Conservation (phyloP, 1,140 invertebrate genomes). For the Zaprionus kolodkinae region DNA sequence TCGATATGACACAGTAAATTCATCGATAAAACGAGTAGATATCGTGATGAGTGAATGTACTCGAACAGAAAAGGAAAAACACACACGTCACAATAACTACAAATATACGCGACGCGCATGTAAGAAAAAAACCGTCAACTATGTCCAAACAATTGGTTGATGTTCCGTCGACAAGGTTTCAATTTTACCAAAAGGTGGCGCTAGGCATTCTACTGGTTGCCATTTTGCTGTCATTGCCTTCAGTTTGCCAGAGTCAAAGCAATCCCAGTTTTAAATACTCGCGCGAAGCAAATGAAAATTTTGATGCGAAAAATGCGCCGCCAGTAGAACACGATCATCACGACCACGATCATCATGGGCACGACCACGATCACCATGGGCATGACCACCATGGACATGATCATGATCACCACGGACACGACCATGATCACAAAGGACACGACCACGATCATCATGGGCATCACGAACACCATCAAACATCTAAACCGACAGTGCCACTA, state of each 20-base stretch:
- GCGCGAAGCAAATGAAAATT: constrained; percentile 87
- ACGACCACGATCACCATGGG: constrained; percentile 21
- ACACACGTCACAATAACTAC: constrained; percentile 70
- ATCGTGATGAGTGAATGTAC: constrained; percentile 8
- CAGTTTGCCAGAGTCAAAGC: constrained; percentile 65
- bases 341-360: constrained; percentile 70
- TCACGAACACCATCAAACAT: constrained; percentile 30
- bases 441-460: constrained; percentile 25
- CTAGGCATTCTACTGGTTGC: constrained; percentile 56
- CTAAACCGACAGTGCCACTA: constrained; percentile 39
- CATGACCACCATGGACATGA: constrained; percentile 56
- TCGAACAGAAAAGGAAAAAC: constrained; percentile 49
- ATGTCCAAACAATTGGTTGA: constrained; percentile 67
- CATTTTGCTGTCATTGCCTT: constrained; percentile 67
- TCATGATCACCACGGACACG: constrained; percentile 43
- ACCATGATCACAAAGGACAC: constrained; percentile 31
- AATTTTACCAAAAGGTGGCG: constrained; percentile 63
- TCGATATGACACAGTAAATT: not conserved
- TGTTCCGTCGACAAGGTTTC: constrained; percentile 48
- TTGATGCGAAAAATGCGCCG: constrained; percentile 58
- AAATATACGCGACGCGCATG: constrained; percentile 33
- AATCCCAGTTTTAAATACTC: constrained; percentile 90
- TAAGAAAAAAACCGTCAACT: constrained; percentile 6
- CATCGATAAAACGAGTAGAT: constrained; percentile 51
- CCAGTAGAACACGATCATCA: constrained; percentile 73